phyloP scores from a whole-genome alignment of 2,888 invertebrate genomes.

The Drosophila koepferae region DNA sequence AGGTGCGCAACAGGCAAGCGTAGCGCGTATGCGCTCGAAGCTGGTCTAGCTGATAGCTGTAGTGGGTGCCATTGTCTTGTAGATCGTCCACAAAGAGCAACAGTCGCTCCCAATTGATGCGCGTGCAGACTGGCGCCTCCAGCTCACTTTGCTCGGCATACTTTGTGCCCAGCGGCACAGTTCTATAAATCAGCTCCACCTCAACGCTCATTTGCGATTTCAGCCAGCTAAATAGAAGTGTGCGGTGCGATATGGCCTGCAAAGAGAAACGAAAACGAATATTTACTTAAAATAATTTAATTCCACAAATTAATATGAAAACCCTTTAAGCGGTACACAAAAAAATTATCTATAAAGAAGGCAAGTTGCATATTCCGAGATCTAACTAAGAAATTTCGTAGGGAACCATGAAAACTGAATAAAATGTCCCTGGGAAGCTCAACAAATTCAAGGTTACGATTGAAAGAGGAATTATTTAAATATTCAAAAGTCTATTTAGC shows the following conservation, averaged over 20 bases:
- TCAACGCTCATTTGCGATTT: constrained; percentile 71
- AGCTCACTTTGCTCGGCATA: constrained; percentile 71
- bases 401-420: too few species aligned
- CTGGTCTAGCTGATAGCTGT: constrained; percentile 82
- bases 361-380: not conserved
- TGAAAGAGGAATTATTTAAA: too few species aligned
- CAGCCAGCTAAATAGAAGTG: constrained; percentile 72
- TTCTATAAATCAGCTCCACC: constrained; percentile 77
- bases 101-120: constrained; percentile 80
- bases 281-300: not conserved
- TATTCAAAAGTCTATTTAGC: too few species aligned
- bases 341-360: too few species aligned
- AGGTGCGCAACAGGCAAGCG: constrained; percentile 90
- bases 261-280: not conserved
- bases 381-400: not conserved
- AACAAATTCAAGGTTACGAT: too few species aligned
- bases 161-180: constrained; percentile 38
- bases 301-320: not conserved
- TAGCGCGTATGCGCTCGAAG: constrained; percentile 90
- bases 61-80: constrained; percentile 59
- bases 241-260: constrained; percentile 70
- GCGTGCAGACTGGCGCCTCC: constrained; percentile 75
- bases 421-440: too few species aligned
- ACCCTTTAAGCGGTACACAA: too few species aligned
- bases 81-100: constrained; percentile 72